Conservation (phyloP, 2,113 vertebrate species). For the Isurus oxyrinchus region DNA sequence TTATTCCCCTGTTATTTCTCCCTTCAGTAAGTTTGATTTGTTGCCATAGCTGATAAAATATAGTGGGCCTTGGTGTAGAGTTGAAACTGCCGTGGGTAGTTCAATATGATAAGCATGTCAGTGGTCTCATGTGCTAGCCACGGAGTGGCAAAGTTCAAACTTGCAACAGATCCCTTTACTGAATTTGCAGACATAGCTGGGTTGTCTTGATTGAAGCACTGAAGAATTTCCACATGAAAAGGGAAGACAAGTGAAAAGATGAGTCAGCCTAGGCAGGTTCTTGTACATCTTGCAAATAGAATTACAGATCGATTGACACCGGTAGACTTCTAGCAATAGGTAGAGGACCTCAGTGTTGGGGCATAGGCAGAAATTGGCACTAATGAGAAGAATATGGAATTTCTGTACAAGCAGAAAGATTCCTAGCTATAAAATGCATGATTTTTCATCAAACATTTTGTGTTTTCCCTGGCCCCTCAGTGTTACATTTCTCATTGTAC, state of each 20-base stretch:
- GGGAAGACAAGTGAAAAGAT: not conserved
- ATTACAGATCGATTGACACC: not conserved
- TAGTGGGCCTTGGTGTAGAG: not conserved
- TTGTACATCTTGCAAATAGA: too few relatives aligned
- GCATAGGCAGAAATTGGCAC: not conserved
- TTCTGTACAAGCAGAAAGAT: not conserved
- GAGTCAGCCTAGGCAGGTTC: not conserved
- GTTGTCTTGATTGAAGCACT: not conserved
- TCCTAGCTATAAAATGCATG: not conserved
- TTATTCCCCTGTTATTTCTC: conserved; percentile 1
- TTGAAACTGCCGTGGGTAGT: not conserved
- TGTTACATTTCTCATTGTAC: not conserved
- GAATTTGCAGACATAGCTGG: not conserved
- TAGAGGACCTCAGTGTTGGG: not conserved
- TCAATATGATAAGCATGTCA: not conserved
- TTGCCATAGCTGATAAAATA: not conserved
- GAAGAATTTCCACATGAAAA: too few relatives aligned
- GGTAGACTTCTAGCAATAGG: not conserved
- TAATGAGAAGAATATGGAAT: not conserved
- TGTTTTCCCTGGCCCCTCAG: not conserved
- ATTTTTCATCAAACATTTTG: not conserved
- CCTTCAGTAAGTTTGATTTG: not conserved
- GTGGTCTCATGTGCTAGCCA: not conserved
- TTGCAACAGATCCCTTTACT: not conserved
- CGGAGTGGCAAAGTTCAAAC: not conserved